Conservation (phyloP, 1,140 invertebrate genomes). For the Lepidurus couesii region DNA sequence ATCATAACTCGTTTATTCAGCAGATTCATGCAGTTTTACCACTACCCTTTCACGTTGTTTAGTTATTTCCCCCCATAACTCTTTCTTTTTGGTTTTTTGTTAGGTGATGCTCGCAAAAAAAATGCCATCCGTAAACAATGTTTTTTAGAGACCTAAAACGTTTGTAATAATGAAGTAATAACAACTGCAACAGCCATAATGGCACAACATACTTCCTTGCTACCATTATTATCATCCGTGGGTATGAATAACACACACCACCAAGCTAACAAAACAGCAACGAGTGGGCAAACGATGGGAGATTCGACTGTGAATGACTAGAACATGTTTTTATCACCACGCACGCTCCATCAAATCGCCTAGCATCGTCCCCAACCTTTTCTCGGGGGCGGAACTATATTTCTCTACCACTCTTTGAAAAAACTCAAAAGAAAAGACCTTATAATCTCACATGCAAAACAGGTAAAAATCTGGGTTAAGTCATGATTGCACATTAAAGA, state of each 20-base stretch:
- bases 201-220: conserved; percentile 7
- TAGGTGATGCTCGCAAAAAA: not conserved
- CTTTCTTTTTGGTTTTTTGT: too few species aligned
- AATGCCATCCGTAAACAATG: not conserved
- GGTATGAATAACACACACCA: not conserved
- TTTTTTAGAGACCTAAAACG: conserved; percentile 4
- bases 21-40: not conserved
- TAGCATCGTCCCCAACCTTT: not conserved
- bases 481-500: conserved; percentile 19
- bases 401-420: not conserved
- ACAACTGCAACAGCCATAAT: conserved; percentile 14
- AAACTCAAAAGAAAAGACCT: not conserved
- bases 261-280: conserved; percentile 14
- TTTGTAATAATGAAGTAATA: not conserved
- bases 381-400: not conserved
- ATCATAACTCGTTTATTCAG: not conserved
- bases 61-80: too few species aligned
- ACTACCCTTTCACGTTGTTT: not conserved
- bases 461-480: conserved; percentile 2
- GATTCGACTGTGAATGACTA: conserved; percentile 18
- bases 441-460: conserved; percentile 11
- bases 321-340: not conserved
- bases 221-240: not conserved
- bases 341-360: not conserved
- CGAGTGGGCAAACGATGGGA: conserved; percentile 20